phyloP scores from a whole-genome alignment of 2,888 invertebrate genomes.

The Sinotaia quadrata region DNA sequence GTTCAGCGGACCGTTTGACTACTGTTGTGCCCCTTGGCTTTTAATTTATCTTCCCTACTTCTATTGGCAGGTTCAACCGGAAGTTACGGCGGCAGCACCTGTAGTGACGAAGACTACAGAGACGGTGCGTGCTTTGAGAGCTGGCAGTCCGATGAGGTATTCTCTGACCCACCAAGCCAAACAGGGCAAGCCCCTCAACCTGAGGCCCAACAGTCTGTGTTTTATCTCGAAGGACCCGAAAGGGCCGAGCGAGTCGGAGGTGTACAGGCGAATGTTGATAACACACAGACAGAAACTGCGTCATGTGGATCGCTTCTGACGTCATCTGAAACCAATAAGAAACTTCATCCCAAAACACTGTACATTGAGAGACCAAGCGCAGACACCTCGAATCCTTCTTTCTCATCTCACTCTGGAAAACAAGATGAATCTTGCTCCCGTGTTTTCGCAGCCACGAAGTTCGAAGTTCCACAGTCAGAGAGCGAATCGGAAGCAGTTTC shows the following conservation, averaged over 20 bases:
- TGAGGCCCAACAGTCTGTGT: constrained; percentile 13
- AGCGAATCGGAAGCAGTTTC: too few species aligned
- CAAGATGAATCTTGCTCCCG: too few species aligned
- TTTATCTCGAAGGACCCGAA: constrained; percentile 11
- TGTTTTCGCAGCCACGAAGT: too few species aligned
- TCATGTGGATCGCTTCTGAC: constrained; percentile 17
- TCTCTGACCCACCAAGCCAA: constrained; percentile 12
- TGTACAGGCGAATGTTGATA: constrained; percentile 21
- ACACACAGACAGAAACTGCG: constrained; percentile 14
- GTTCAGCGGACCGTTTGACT: background rate
- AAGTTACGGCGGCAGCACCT: constrained; percentile 11
- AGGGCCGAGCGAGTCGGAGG: constrained; percentile 20
- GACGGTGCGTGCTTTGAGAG: constrained; percentile 4
- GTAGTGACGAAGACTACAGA: constrained; percentile 17
- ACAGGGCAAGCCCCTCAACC: background rate
- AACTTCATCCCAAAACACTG: too few species aligned
- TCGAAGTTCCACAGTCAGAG: too few species aligned
- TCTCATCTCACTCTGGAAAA: too few species aligned
- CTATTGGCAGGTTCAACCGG: constrained; percentile 22
- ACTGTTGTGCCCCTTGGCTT: background rate
- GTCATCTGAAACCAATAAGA: background rate
- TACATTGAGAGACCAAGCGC: too few species aligned
- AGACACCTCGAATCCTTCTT: too few species aligned
- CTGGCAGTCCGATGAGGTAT: constrained; percentile 18
- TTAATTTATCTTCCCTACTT: background rate